A percentile compares a stretch with the other conserved stretches of the same genome.
phyloP scores from a whole-genome alignment of 2,113 vertebrate species.

The Zootoca vivipara region DNA sequence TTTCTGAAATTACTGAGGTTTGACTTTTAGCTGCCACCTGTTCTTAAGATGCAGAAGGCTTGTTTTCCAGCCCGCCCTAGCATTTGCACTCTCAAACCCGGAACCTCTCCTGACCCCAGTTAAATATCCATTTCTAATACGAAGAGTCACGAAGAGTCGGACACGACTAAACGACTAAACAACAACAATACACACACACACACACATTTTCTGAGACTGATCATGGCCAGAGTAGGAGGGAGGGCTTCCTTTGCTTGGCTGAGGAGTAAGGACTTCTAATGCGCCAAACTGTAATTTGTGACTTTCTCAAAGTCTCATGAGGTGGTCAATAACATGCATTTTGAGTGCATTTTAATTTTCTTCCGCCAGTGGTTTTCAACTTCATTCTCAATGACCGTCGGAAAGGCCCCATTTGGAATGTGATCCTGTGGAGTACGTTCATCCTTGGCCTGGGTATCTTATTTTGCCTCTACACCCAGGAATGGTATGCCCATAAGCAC shows the following conservation, averaged over 20 bases:
- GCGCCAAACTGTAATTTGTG: too few relatives aligned
- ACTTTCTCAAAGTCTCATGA: not conserved
- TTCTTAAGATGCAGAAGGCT: not conserved
- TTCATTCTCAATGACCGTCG: slow-evolving; percentile 92
- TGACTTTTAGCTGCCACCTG: not conserved
- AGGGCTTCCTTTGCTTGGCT: not conserved
- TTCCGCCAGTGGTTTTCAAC: slow-evolving; percentile 88
- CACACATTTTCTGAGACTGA: not conserved
- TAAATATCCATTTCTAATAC: not conserved
- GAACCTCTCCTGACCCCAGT: not conserved
- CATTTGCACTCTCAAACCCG: not conserved
- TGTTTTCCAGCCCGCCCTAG: not conserved
- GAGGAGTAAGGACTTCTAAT: too few relatives aligned
- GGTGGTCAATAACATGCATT: rapidly evolving
- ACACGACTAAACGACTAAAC: too few relatives aligned
- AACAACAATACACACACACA: too few relatives aligned
- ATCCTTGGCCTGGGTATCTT: slow-evolving; percentile 95
- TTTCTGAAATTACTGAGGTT: not conserved
- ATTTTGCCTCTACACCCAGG: slow-evolving; percentile 93
- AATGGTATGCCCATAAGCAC: slow-evolving; percentile 93
- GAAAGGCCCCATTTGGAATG: slow-evolving; percentile 94
- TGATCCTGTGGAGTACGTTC: slow-evolving; percentile 94
- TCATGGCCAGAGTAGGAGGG: not conserved
- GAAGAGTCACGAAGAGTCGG: too few relatives aligned
- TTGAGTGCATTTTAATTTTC: too few relatives aligned